Percentiles rank a stretch among this genome's conserved stretches.
Conservation (phyloP, 2,113 vertebrate species). For the Motacilla tschutschensis region DNA sequence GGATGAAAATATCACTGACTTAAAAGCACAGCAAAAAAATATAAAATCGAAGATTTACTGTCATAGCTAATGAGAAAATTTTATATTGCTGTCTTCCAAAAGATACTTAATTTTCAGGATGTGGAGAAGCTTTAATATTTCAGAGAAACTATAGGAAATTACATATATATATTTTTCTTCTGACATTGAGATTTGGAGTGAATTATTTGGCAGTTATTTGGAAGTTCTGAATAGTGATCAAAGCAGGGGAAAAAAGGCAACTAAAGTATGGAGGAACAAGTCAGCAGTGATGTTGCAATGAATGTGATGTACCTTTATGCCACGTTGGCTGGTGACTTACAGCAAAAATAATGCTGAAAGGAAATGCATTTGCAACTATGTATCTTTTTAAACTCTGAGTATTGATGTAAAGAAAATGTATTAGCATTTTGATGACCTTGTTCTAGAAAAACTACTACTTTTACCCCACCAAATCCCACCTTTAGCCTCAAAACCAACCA, state of each 20-base stretch:
- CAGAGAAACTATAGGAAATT: not conserved
- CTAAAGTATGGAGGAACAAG: not conserved
- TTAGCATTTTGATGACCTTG: not conserved
- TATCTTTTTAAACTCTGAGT: not conserved
- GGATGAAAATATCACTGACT: not conserved
- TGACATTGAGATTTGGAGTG: not conserved
- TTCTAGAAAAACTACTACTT: not conserved
- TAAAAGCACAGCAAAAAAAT: not conserved
- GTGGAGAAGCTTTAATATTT: not conserved
- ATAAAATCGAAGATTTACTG: not conserved
- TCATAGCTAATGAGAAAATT: not conserved
- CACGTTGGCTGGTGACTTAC: not conserved
- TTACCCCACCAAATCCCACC: not conserved
- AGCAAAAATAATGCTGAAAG: not conserved
- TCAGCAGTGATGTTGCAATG: not conserved
- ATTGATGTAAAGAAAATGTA: not conserved
- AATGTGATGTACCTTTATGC: not conserved
- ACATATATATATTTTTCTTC: not conserved
- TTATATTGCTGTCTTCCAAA: not conserved
- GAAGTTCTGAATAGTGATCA: not conserved
- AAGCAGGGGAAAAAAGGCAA: not conserved
- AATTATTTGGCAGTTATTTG: not conserved
- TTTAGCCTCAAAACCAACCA: not conserved
- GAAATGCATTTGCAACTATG: not conserved
- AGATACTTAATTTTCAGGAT: not conserved